Evolutionary conservation across 2,797 vertebrate genomes (phyloP), one percentile per base, ranked within the genome.

Genomic region (Pangasius krempfi): DNA sequence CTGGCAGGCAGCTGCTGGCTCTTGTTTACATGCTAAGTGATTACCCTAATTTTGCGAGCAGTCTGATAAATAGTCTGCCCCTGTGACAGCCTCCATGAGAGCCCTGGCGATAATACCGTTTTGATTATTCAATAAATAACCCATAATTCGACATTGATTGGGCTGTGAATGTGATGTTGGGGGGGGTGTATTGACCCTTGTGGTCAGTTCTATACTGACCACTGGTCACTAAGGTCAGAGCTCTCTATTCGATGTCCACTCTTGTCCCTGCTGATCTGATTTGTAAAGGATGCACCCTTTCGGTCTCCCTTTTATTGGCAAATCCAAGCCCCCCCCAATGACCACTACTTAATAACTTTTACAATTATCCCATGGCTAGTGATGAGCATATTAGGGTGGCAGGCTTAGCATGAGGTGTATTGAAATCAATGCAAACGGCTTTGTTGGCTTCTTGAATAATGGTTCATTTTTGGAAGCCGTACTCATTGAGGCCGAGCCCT

Each of bases 11-110:
- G 97, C 96, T 97, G 97, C 96, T 96, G 90, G 95, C 94, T 95
- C 96, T 95, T 96, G 96, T 97, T 97, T 97, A 97, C 97, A 97
- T 97, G 96, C 95, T 97, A 97, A 95, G 96, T 97, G 96, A 98
- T 98, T 97, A 97, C 95, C 96, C 96, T 97, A 96, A 97, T 97
- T 97, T 97, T 95, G 96, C 96, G 94, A 93, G 94, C 95, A 95
- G 92, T 92, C 94, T 96, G 96, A 96, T 96, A 95, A 96, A 96
- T 96, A 94, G 95, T 88, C 89, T 86, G 89, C 89, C 88, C 87
- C 86, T 81, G 84, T 93, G 92, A 94, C 95, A 93, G 87, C 92
- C 94, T 92, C 91, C 93, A 93, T 93, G 92, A 93, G 93, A 86
- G 91, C 89, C 52, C 33, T 90, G 90, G 92, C 93, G 91, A 92